Conservation (phyloP, 2,797 vertebrate genomes). For the Sebastiscus albofasciatus region DNA sequence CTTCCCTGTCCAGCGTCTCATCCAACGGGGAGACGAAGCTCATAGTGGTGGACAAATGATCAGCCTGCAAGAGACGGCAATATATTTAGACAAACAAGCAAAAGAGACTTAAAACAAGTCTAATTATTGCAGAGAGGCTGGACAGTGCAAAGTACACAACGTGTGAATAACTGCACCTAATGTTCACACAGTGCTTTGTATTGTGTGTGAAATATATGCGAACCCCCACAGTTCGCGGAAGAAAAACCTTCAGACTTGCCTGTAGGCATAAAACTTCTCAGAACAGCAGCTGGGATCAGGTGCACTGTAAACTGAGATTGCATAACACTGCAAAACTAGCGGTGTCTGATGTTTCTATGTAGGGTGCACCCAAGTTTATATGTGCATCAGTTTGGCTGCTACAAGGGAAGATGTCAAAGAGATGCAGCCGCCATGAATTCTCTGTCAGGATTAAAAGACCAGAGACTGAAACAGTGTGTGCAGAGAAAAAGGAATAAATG, state of each 20-base stretch:
- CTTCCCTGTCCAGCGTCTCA: conserved; percentile 85
- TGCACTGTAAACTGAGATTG: neutral
- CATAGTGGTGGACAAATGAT: conserved; percentile 59
- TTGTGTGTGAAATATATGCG: neutral
- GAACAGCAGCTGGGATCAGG: neutral
- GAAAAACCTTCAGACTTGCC: neutral
- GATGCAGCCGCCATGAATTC: neutral
- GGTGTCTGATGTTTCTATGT: neutral
- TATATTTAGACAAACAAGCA: neutral
- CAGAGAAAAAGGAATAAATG: neutral
- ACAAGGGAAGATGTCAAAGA: neutral
- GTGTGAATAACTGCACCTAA: neutral
- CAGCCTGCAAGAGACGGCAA: conserved; percentile 25
- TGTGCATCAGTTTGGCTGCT: neutral
- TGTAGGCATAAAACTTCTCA: neutral
- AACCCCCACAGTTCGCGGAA: neutral
- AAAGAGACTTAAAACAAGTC: neutral
- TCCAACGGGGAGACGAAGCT: conserved; percentile 76
- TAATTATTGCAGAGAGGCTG: neutral
- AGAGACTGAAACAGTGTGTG: neutral
- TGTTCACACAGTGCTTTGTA: neutral
- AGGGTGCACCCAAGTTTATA: neutral
- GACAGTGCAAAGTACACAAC: neutral
- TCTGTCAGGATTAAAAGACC: neutral
- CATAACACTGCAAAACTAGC: neutral